Base-by-base conservation (phyloP, 2,797 vertebrate species). In the Taenioides sp. region DNA sequence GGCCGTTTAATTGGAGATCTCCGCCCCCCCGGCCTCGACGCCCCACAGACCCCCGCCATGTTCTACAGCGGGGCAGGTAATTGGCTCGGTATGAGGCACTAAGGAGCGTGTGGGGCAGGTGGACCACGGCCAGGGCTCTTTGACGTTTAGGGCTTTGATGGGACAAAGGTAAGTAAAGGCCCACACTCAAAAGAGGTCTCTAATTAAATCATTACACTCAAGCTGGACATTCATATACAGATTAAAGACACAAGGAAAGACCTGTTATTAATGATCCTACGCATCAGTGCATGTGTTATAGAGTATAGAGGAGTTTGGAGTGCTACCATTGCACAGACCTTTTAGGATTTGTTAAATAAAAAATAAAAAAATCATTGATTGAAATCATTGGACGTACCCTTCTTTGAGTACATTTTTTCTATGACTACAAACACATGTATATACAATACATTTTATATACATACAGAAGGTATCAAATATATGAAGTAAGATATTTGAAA, bases 21-120 rank as follows among this genome's bases (percentile, higher is more conserved):
- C 73, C 72, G 58, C 61, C 60, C 77, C 82, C 75, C 77, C 58
- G 40, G 65, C 80, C 75, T 76, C 64, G 78, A 84, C 79, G 66
- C 90, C 92, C 89, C 87, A 82, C 76, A 86, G 84, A 82, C 89
- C 89, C 84, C 88, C 58, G 57, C 61, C 76, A 91, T 85, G 93
- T 76, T 76, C 84, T 76, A 86, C 95, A 92, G 89, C 88, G 90
- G 94, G 93, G 94, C 91, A 91, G 93, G 92, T 95, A 96, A 95
- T 94, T 96, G 92, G 90, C 93, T 94, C 90, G 3, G 82, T 86
- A 84, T 84, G 79, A 87, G 73, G 73, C 70, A 74, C 71, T 43
- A 5, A 67, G 80, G 70, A 76, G 64, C 62, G 73, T 50, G 79
- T 84, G 72, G 74, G 72, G 69, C 78, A 76, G 82, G 81, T 80